Evolutionary conservation across 2,888 invertebrate genomes (phyloP).

Genomic region (Ditula angustiorana): DNA sequence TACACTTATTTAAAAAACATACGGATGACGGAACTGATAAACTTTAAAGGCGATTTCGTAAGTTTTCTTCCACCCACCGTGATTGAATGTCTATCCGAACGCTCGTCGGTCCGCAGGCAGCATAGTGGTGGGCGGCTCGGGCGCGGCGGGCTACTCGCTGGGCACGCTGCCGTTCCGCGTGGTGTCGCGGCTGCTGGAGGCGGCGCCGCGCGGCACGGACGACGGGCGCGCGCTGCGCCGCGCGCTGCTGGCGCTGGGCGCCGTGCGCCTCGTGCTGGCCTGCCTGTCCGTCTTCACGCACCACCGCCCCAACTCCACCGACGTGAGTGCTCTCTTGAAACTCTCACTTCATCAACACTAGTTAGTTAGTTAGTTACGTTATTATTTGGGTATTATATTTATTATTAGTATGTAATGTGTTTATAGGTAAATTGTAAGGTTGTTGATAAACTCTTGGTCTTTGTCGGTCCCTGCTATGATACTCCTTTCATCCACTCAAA

Average conservation of each 20-base stretch:
- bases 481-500: too few relatives aligned
- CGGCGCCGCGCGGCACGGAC: slow-evolving; percentile 90
- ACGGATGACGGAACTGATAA: too few relatives aligned
- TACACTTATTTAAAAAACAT: too few relatives aligned
- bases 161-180: slow-evolving; percentile 92
- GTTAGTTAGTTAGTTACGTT: too few relatives aligned
- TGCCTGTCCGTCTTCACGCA: slow-evolving; percentile 96
- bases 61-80: too few relatives aligned
- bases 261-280: slow-evolving; percentile 93
- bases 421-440: too few relatives aligned
- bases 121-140: slow-evolving; percentile 62
- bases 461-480: too few relatives aligned
- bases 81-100: too few relatives aligned
- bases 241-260: slow-evolving; percentile 93
- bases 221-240: slow-evolving; percentile 91
- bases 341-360: neutral
- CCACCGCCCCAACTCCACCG: slow-evolving; percentile 86
- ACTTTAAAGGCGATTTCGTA: too few relatives aligned
- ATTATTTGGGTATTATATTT: too few relatives aligned
- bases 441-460: too few relatives aligned
- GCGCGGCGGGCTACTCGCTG: slow-evolving; percentile 61
- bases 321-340: slow-evolving; percentile 48
- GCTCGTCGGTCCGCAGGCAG: slow-evolving; percentile 64
- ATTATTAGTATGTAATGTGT: too few relatives aligned
- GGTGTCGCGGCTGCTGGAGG: slow-evolving; percentile 90